These are phyloP conservation scores for Cacatua alba DNA, from an alignment of 2,113 vertebrate species.

Conservation along the genomic window DNA sequence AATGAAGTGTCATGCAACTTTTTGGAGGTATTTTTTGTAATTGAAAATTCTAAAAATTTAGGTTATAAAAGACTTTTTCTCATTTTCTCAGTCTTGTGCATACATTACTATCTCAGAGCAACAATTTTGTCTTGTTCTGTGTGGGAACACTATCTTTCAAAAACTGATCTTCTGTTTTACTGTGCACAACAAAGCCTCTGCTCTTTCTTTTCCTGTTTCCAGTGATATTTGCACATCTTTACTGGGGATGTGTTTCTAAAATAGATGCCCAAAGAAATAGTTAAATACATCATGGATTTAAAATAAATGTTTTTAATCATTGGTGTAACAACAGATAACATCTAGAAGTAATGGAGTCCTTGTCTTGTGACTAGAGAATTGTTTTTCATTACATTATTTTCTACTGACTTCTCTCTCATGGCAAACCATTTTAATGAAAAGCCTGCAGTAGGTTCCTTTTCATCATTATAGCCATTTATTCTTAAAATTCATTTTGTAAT, in stretches of 20 bases:
- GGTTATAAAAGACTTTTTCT: not conserved
- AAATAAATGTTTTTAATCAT: not conserved
- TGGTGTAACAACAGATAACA: not conserved
- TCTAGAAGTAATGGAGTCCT: not conserved
- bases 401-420: not conserved
- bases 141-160: not conserved
- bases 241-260: not conserved
- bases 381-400: not conserved
- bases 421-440: not conserved
- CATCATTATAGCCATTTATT: not conserved
- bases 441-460: not conserved
- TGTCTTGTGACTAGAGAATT: not conserved
- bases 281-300: not conserved
- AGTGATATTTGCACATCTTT: not conserved
- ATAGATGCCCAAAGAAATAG: not conserved
- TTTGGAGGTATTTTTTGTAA: not conserved
- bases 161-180: not conserved
- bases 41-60: not conserved
- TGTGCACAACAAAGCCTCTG: not conserved
- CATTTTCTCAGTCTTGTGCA: not conserved
- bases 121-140: not conserved
- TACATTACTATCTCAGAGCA: not conserved
- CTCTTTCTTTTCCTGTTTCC: not conserved
- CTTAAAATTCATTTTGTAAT: not conserved
- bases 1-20: fast-evolving